A percentile compares a stretch with the other conserved stretches of the same genome.
phyloP scores from a whole-genome alignment of 2,113 vertebrate species.

The Phrynosoma blainvillii region DNA sequence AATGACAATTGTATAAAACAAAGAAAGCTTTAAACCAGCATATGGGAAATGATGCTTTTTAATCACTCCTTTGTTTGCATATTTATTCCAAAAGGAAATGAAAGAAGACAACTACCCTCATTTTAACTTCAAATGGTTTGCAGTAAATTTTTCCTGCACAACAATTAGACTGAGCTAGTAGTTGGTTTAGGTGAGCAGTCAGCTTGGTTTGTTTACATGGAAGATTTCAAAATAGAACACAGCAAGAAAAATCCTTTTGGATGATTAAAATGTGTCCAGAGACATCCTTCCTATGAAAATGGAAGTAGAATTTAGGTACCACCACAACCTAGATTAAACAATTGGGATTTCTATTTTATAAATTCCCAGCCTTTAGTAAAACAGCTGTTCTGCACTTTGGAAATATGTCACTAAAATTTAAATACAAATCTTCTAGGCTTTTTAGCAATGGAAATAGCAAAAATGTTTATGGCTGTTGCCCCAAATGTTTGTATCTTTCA shows the following conservation, averaged over 20 bases:
- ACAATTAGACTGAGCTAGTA: not conserved
- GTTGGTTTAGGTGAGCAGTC: not conserved
- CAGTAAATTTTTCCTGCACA: not conserved
- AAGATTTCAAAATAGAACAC: conserved; percentile 3
- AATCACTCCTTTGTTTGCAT: not conserved
- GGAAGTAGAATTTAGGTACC: not conserved
- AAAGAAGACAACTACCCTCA: not conserved
- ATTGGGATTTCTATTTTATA: not conserved
- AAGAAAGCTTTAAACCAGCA: not conserved
- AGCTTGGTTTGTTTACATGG: conserved; percentile 9
- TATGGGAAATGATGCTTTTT: not conserved
- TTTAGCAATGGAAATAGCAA: not conserved
- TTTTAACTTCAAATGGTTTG: not conserved
- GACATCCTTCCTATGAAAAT: not conserved
- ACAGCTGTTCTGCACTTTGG: not conserved
- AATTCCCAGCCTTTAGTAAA: not conserved
- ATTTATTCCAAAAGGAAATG: not conserved
- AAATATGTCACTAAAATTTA: conserved; percentile 14
- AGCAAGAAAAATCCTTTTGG: conserved; percentile 7
- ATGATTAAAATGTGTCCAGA: conserved; percentile 24
- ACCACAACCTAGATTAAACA: not conserved
- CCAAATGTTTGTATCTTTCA: conserved; percentile 19
- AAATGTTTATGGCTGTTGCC: conserved; percentile 12
- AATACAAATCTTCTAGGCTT: not conserved
- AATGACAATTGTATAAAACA: not conserved